phyloP scores from a whole-genome alignment of 2,888 invertebrate species.

The Zygaena filipendulae region DNA sequence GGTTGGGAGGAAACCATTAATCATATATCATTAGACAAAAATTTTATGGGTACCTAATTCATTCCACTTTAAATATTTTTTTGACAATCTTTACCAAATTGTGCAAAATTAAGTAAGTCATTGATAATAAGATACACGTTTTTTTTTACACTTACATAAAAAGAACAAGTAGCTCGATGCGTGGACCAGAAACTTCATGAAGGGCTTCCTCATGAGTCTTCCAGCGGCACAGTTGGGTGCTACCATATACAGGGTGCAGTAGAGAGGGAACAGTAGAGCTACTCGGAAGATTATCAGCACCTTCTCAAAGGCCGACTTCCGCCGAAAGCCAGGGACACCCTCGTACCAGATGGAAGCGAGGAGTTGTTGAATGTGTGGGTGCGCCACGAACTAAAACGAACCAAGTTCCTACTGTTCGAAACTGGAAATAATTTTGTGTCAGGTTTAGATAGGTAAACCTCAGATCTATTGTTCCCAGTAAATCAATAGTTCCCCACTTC shows the following conservation, averaged over 20 bases:
- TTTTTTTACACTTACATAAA: too few relatives aligned
- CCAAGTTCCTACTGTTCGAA: too few relatives aligned
- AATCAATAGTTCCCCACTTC: too few relatives aligned
- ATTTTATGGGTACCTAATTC: too few relatives aligned
- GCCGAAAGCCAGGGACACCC: constrained; percentile 92
- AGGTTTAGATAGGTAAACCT: too few relatives aligned
- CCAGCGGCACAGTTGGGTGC: constrained; percentile 85
- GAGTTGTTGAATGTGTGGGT: constrained; percentile 94
- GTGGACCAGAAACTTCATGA: constrained; percentile 96
- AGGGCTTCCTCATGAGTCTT: constrained; percentile 89
- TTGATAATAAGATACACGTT: too few relatives aligned
- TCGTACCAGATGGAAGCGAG: constrained; percentile 95
- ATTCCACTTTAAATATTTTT: too few relatives aligned
- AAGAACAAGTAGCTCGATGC: constrained; percentile 95
- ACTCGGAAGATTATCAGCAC: constrained; percentile 78
- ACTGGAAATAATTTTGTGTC: too few relatives aligned
- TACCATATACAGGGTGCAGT: constrained; percentile 86
- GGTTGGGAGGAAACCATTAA: too few relatives aligned
- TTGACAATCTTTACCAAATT: too few relatives aligned
- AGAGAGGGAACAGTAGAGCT: constrained; percentile 86
- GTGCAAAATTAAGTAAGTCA: too few relatives aligned
- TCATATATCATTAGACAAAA: too few relatives aligned
- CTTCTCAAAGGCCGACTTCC: constrained; percentile 80
- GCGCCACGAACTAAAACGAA: constrained; percentile 94
- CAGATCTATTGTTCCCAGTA: background rate